Base-by-base conservation (phyloP, 2,113 vertebrate species). In the Raja brachyura region DNA sequence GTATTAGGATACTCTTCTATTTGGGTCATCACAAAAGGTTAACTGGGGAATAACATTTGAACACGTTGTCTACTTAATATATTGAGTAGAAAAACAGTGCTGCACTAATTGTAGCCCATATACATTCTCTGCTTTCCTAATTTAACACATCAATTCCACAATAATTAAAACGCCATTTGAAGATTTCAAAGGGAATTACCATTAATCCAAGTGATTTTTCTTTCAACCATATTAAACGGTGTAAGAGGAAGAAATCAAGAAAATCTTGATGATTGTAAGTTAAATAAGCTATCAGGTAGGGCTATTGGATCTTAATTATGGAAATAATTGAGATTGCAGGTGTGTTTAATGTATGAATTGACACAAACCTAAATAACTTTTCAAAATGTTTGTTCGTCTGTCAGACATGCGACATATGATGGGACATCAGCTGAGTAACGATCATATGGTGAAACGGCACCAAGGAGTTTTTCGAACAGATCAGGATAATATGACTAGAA, bases 401-500 rank as follows among this genome's bases (percentile, higher is more conserved):
- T 95, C 96, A 31, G 98, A 98, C 63, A 96, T 95, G 10, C 95
- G 97, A 93, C 94, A 95, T 4, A 93, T 97, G 90, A 96, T 97
- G 95, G 95, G 94, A 11, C 97, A 97, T 93, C 97, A 96, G 93
- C 94, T 96, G 0, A 95, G 93, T 63, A 94, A 96, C 94, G 97
- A 98, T 93, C 96, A 97, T 93, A 95, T 98, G 96, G 96, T 95
- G 93, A 99, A 98, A 94, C 97, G 98, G 92, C 95, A 96, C 39
- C 97, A 97, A 3, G 97, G 97, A 31, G 96, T 97, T 11, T 97
- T 98, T 95, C 97, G 97, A 94, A 94, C 97, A 0, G 98, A 98
- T 83, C 98, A 98, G 95, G 98, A 99, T n/a, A 94, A 96, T 63
- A 94, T 95, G 85, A 95, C 96, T 95, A 97, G 98, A 94, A 97